Percentiles rank a stretch among this genome's conserved stretches.
These are phyloP conservation scores for Tipula confusa DNA, from an alignment of 2,888 invertebrate species.

Conservation along the genomic window DNA sequence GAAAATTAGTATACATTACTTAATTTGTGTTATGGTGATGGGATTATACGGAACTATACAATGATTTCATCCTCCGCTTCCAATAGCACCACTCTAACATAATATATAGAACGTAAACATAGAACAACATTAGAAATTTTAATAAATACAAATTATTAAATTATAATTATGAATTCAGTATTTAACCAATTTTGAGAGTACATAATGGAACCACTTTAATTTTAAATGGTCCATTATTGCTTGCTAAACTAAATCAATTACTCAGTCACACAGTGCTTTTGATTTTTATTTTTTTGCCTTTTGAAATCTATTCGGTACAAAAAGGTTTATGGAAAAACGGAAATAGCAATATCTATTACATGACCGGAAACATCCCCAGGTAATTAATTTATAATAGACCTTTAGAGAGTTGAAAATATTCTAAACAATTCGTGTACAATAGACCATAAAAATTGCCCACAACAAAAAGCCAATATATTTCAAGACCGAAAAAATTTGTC, in stretches of 20 bases:
- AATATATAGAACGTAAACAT: slow-evolving; percentile 3
- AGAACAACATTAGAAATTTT: neutral
- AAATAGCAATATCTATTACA: slow-evolving; percentile 5
- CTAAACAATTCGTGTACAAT: neutral
- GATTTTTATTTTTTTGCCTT: too few species aligned
- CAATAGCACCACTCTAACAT: slow-evolving; percentile 20
- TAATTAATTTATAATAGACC: slow-evolving; percentile 3
- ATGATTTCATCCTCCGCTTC: slow-evolving; percentile 12
- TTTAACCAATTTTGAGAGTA: neutral
- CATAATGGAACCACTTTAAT: neutral
- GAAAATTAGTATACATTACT: neutral
- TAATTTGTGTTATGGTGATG: neutral
- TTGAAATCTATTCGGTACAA: neutral
- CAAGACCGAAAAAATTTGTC: neutral
- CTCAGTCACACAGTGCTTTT: neutral
- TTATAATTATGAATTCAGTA: too few species aligned
- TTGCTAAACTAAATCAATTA: neutral
- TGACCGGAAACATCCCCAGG: slow-evolving; percentile 25
- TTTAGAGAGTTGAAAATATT: neutral
- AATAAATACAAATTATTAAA: neutral
- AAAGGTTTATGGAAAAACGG: slow-evolving; percentile 12
- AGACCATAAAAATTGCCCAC: slow-evolving; percentile 25
- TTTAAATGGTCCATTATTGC: too few species aligned
- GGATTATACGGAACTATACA: neutral
- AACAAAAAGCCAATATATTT: neutral